Conservation (phyloP, 2,888 invertebrate species). For the Tipula vernalis region DNA sequence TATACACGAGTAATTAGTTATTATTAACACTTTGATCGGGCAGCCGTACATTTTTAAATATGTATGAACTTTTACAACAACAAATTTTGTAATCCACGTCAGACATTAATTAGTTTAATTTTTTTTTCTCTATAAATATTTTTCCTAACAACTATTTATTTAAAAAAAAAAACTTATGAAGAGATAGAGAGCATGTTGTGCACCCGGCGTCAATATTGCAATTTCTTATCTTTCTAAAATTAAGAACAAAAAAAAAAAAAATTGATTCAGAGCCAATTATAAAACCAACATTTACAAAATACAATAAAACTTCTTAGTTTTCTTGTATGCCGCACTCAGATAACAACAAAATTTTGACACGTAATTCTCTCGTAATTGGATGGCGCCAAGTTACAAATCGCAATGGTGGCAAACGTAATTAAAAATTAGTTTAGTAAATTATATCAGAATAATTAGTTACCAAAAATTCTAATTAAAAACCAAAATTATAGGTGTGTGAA, state of each 20-base stretch:
- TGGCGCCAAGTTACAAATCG: background rate
- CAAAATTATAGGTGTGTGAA: background rate
- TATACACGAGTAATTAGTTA: too few relatives aligned
- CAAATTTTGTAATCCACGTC: too few relatives aligned
- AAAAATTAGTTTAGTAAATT: background rate
- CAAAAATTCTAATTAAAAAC: background rate
- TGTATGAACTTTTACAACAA: too few relatives aligned
- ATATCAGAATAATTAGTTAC: too few relatives aligned
- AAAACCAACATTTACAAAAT: background rate
- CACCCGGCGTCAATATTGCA: background rate
- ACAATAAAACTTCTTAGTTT: background rate
- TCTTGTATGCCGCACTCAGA: too few relatives aligned
- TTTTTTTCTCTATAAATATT: too few relatives aligned
- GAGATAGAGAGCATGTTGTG: background rate
- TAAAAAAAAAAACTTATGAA: too few relatives aligned
- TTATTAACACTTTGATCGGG: too few relatives aligned
- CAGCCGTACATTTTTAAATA: too few relatives aligned
- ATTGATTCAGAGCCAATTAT: background rate
- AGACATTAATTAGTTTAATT: too few relatives aligned
- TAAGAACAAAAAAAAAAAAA: background rate
- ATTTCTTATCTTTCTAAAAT: background rate
- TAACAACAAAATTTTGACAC: background rate
- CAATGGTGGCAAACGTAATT: background rate
- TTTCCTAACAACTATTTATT: too few relatives aligned
- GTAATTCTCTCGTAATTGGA: background rate